Conservation (phyloP, 2,113 vertebrate genomes). For the Nibea coibor region DNA sequence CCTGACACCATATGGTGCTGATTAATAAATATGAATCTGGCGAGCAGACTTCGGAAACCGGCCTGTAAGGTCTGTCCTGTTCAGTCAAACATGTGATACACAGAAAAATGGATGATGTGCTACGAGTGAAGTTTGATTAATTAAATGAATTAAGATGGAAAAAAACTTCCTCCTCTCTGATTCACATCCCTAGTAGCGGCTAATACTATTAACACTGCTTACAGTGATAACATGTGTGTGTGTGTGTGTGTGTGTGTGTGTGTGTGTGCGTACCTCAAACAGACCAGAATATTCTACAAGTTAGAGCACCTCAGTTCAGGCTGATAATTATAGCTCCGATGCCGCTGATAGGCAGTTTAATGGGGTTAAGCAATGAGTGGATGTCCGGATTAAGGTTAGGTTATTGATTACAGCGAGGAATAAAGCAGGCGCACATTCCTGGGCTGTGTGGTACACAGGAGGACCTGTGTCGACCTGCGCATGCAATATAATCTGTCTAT, state of each 20-base stretch:
- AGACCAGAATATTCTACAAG: not conserved
- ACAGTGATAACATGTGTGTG: not conserved
- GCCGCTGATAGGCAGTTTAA: conserved; percentile 4
- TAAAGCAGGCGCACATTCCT: not conserved
- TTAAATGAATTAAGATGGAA: not conserved
- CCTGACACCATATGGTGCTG: not conserved
- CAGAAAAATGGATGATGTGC: not conserved
- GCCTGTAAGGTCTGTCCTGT: not conserved
- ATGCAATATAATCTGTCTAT: not conserved
- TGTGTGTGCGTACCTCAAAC: not conserved
- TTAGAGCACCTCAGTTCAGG: not conserved
- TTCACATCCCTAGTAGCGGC: not conserved
- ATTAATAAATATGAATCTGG: conserved; percentile 4
- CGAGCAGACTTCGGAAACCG: not conserved
- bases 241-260: not conserved
- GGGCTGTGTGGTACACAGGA: not conserved
- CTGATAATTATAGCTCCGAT: conserved; percentile 2
- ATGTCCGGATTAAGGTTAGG: conserved; percentile 25
- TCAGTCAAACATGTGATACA: not conserved
- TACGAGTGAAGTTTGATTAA: too few species aligned
- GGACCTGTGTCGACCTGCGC: not conserved
- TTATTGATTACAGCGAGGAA: conserved; percentile 12
- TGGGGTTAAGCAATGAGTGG: conserved; percentile 6
- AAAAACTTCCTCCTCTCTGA: not conserved
- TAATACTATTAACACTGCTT: conserved; percentile 13